A percentile compares a stretch with the other conserved stretches of the same genome.
Conservation (phyloP, 2,113 vertebrate genomes). For the Pleuronectes platessa region DNA sequence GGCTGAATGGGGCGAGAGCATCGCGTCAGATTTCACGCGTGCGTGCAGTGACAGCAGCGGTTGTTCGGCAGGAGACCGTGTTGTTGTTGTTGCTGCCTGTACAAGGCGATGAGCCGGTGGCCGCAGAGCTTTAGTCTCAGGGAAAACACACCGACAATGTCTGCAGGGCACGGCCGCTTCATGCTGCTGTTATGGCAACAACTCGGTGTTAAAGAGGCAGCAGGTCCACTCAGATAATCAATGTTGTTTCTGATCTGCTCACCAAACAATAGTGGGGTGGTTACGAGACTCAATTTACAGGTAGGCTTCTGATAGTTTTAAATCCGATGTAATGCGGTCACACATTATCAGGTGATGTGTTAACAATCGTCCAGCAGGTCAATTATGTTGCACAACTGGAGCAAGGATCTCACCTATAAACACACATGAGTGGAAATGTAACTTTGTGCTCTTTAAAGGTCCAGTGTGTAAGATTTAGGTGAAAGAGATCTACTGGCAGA, state of each 20-base stretch:
- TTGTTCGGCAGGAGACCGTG: conserved; percentile 45
- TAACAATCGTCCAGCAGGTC: background rate
- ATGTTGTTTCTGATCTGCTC: too few species aligned
- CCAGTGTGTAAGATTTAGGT: too few species aligned
- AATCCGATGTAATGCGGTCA: too few species aligned
- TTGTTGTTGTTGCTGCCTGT: conserved; percentile 28
- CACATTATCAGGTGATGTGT: background rate
- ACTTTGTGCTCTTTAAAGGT: too few species aligned
- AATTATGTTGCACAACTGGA: background rate
- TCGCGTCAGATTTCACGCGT: conserved; percentile 77
- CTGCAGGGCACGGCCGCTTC: background rate
- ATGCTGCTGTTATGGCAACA: conserved; percentile 51
- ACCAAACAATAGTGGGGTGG: background rate
- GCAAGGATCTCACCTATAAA: background rate
- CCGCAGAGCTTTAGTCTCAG: background rate
- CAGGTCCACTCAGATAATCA: too few species aligned
- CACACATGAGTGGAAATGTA: too few species aligned
- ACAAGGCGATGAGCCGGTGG: conserved; percentile 1
- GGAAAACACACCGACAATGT: background rate
- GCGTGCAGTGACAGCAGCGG: conserved; percentile 70
- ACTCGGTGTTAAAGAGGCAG: background rate
- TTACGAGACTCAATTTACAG: background rate
- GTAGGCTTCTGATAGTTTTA: too few species aligned
- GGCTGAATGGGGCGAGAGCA: conserved; percentile 68
- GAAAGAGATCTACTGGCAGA: too few species aligned